Base-by-base conservation (phyloP, 1,140 invertebrate genomes). In the Drosophila ambigua region DNA sequence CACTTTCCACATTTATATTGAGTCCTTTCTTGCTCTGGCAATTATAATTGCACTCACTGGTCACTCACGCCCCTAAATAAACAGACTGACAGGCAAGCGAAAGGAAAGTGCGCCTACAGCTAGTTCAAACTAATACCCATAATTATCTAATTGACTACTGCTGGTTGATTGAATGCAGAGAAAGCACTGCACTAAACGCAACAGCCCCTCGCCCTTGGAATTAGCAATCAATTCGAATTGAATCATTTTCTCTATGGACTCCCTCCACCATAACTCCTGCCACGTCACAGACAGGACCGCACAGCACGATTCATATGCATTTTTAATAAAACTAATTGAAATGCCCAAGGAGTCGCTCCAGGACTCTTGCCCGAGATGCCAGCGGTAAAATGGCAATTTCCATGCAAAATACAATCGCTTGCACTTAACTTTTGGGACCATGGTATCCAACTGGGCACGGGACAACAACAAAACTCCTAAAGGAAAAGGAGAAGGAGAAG, bases 261-360 rank as follows among this genome's bases (percentile, higher is more conserved):
- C 20, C 31, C 23, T 16, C 26, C 7, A 0, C 20, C 35, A 62
- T 53, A 39, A 5, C 20, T 50, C 45, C 52, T 72, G 51, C 39
- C 50, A 15, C 39, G 26, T 26, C 68, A 13, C 35, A 39, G 35
- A 39, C 35, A 39, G 8, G 4, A 39, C 35, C 11, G 20, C 20
- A 1, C 35, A 13, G 35, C 11, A 13, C 48, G 69, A 75, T 52
- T 48, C 52, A 6, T 23, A 68, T 82, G 66, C 51, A 88, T 87
- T 88, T 87, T 78, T 87, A 87, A 87, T 87, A 88, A 82, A 78
- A 87, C 74, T 85, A 85, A 85, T 85, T 87, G 82, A 78, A 82
- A 82, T 62, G 65, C 51, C 72, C 61, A 35, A 45, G 44, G 58
- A 49, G 20, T n/a, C 44, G 41, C 55, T 41, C 16, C 23, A 28